phyloP scores from a whole-genome alignment of 2,113 vertebrate genomes.

The Marmota flaviventris region DNA sequence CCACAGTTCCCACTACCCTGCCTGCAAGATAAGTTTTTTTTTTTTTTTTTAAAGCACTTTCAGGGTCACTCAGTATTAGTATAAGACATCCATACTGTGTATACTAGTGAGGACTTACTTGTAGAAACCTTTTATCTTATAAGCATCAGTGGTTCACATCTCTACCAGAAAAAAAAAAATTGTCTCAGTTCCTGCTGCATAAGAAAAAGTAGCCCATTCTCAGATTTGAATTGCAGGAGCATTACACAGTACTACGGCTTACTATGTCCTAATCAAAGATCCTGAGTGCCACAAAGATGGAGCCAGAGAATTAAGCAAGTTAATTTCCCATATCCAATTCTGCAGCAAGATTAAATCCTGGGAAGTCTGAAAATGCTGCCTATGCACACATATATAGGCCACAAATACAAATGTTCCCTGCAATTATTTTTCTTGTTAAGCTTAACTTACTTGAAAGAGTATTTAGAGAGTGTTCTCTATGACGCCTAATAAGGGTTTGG shows the following conservation, averaged over 20 bases:
- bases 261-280: background rate
- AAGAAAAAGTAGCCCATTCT: conserved; percentile 12
- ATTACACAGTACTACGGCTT: background rate
- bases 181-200: background rate
- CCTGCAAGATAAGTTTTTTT: background rate
- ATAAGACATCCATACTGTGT: background rate
- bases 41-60: background rate
- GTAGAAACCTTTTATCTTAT: background rate
- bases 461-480: background rate
- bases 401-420: conserved; percentile 10
- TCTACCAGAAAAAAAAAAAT: background rate
- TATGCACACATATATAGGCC: background rate
- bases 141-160: background rate
- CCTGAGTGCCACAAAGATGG: background rate
- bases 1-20: background rate
- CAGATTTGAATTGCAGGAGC: background rate
- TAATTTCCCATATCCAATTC: conserved; percentile 31
- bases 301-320: background rate
- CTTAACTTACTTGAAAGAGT: conserved; percentile 45
- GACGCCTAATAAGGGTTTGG: background rate
- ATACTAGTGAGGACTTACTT: background rate
- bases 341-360: conserved; percentile 38
- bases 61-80: background rate
- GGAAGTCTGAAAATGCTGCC: background rate
- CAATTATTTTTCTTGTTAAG: conserved; percentile 43